Percentiles rank a stretch among this genome's conserved stretches.
Conservation (phyloP, 2,113 vertebrate genomes). For the Aplodontia rufa region DNA sequence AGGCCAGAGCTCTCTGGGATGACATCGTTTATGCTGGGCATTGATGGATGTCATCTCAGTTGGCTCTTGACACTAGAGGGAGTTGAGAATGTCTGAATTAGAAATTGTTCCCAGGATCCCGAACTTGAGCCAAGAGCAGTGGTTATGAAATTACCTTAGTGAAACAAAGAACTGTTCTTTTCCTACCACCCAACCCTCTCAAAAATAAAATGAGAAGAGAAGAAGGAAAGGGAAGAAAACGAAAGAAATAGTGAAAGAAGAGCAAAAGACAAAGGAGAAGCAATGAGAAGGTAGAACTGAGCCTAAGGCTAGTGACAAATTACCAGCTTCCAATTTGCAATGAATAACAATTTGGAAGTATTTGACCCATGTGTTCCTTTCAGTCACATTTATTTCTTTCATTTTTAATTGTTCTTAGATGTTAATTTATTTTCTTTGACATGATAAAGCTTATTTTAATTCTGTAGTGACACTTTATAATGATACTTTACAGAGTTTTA, state of each 20-base stretch:
- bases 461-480: background rate
- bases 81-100: constrained; percentile 62
- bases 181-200: background rate
- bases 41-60: constrained; percentile 68
- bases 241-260: background rate
- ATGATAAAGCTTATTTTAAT: background rate
- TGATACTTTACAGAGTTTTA: background rate
- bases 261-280: background rate
- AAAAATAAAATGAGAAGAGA: background rate
- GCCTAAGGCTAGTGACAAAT: background rate
- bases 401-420: constrained; percentile 6
- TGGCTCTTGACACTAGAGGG: constrained; percentile 61
- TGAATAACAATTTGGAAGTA: background rate
- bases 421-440: background rate
- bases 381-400: background rate
- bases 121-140: background rate
- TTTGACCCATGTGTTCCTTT: background rate
- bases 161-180: background rate
- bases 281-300: background rate
- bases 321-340: background rate
- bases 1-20: constrained; percentile 46
- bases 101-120: background rate
- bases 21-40: background rate
- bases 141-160: background rate
- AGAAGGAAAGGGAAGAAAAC: background rate